Percentiles rank a stretch among this genome's conserved stretches.
phyloP scores from a whole-genome alignment of 1,140 invertebrate genomes.

The Drosophila jambulina region DNA sequence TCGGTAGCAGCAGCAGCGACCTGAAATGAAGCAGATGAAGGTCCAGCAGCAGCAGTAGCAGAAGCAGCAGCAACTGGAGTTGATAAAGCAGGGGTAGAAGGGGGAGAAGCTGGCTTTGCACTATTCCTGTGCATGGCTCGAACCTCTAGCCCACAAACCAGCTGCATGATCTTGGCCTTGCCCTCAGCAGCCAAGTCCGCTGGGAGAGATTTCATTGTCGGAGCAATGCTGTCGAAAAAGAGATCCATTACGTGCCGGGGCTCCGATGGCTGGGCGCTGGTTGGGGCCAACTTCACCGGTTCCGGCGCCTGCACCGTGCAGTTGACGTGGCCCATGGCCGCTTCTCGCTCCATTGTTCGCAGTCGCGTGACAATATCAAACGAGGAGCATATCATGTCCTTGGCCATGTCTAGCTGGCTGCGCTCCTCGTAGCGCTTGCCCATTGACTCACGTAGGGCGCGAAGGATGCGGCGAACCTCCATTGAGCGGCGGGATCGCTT shows the following conservation, averaged over 20 bases:
- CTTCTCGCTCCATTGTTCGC: constrained; percentile 49
- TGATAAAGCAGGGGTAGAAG: background rate
- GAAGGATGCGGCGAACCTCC: constrained; percentile 59
- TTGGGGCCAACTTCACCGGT: background rate
- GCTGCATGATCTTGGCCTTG: constrained; percentile 77
- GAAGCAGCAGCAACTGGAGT: background rate
- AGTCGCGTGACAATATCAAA: constrained; percentile 67
- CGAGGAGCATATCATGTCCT: constrained; percentile 72
- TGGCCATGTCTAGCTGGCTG: constrained; percentile 62
- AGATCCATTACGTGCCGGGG: constrained; percentile 62
- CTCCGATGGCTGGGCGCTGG: background rate
- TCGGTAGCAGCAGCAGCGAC: background rate
- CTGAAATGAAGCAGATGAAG: background rate
- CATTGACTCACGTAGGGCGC: constrained; percentile 50
- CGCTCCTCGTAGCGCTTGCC: constrained; percentile 53
- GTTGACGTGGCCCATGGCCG: background rate
- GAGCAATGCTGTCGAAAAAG: constrained; percentile 75
- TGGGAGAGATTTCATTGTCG: constrained; percentile 73
- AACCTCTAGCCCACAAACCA: constrained; percentile 70
- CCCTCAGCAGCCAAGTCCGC: constrained; percentile 72
- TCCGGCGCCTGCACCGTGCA: background rate
- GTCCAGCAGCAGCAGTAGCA: background rate
- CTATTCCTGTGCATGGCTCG: constrained; percentile 50
- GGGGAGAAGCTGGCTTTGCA: background rate
- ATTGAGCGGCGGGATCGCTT: constrained; percentile 55